These are phyloP conservation scores for Willisornis vidua DNA, from an alignment of 2,113 vertebrate genomes.

Conservation along the genomic window DNA sequence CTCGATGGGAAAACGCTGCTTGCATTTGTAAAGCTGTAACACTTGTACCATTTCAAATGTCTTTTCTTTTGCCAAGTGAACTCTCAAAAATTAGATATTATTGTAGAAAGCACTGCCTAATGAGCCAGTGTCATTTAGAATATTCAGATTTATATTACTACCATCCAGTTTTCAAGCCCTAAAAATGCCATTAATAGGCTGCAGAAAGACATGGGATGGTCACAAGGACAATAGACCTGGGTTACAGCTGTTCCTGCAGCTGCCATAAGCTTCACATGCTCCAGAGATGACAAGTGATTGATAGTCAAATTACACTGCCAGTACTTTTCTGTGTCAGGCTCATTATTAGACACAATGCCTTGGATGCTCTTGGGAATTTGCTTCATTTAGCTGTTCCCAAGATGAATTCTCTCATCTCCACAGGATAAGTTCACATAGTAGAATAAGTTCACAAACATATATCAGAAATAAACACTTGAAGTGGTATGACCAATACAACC, in stretches of 20 bases:
- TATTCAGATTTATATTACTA: constrained; percentile 43
- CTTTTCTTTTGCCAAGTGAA: constrained; percentile 60
- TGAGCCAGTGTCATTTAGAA: constrained; percentile 67
- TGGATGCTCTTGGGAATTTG: constrained; percentile 8
- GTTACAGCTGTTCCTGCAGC: constrained; percentile 74
- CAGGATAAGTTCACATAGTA: neutral
- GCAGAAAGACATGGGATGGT: constrained; percentile 28
- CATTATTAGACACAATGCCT: constrained; percentile 57
- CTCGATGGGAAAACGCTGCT: constrained; percentile 31
- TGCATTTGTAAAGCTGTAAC: constrained; percentile 49
- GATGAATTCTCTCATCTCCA: neutral
- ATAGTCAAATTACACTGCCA: constrained; percentile 71
- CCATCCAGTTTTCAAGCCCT: constrained; percentile 38
- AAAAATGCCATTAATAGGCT: constrained; percentile 49
- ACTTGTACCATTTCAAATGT: constrained; percentile 43
- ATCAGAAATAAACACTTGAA: neutral
- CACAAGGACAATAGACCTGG: constrained; percentile 55
- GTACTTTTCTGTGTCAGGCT: constrained; percentile 68
- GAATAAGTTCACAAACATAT: neutral
- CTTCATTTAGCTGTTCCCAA: constrained; percentile 11
- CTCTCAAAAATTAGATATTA: constrained; percentile 71
- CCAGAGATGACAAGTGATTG: constrained; percentile 69
- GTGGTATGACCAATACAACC: neutral
- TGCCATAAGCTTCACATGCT: constrained; percentile 59
- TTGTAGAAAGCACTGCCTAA: constrained; percentile 66